Conservation (phyloP, 2,888 invertebrate species). For the Ariolimax columbianus region DNA sequence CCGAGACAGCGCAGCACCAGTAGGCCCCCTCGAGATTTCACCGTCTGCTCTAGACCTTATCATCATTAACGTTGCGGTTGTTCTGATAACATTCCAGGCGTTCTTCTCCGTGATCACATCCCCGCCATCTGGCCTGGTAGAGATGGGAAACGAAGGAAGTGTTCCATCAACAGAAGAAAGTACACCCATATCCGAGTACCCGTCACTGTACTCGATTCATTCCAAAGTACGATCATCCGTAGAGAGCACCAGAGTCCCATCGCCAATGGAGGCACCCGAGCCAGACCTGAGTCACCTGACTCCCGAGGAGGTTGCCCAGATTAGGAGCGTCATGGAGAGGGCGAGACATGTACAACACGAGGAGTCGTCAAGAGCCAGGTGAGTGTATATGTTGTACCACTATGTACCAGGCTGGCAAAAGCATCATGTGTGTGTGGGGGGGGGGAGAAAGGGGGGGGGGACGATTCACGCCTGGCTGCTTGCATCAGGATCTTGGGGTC, state of each 20-base stretch:
- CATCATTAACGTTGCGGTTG: not conserved
- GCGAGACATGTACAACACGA: conserved; percentile 80
- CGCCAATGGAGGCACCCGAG: conserved; percentile 79
- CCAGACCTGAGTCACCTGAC: conserved; percentile 83
- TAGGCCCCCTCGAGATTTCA: not conserved
- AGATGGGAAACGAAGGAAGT: conserved; percentile 61
- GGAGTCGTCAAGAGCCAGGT: conserved; percentile 74
- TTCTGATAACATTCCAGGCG: conserved; percentile 45
- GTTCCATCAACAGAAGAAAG: conserved; percentile 56
- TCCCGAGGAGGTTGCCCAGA: conserved; percentile 83
- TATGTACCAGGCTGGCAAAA: too few species aligned
- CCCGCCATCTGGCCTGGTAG: not conserved
- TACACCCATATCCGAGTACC: conserved; percentile 69
- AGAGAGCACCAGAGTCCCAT: conserved; percentile 69
- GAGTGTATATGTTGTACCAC: too few species aligned
- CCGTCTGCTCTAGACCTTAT: conserved; percentile 11
- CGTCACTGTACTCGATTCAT: conserved; percentile 68
- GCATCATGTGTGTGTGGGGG: too few species aligned
- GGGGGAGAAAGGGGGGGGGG: too few species aligned
- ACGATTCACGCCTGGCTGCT: too few species aligned
- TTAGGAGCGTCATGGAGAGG: conserved; percentile 83
- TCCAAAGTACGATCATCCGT: conserved; percentile 68
- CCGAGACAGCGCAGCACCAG: not conserved
- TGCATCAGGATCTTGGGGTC: too few species aligned
- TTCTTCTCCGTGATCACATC: conserved; percentile 39